Evolutionary conservation across 1,140 invertebrate genomes (phyloP).

Genomic region (Tachypleus tridentatus): DNA sequence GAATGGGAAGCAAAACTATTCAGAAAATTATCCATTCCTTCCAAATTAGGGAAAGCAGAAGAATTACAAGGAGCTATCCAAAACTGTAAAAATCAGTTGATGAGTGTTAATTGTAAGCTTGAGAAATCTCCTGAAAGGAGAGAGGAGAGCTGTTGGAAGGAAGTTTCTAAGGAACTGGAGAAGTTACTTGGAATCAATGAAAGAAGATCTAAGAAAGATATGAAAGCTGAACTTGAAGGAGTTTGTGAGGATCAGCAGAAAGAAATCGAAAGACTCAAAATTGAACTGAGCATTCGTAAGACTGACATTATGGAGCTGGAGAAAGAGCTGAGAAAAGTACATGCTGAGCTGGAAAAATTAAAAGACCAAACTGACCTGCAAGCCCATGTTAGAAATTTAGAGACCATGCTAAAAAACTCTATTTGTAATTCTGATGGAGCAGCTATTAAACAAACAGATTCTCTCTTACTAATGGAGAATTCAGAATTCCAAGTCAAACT

Average conservation of each 20-base stretch:
- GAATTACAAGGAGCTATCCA: too few relatives aligned
- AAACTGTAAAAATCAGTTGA: too few relatives aligned
- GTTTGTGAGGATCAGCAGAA: not conserved
- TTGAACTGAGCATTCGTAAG: not conserved
- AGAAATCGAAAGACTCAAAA: not conserved
- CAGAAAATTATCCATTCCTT: not conserved
- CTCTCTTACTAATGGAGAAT: too few relatives aligned
- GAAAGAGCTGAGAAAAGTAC: not conserved
- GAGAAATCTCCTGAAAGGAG: constrained; percentile 13
- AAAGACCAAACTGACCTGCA: not conserved
- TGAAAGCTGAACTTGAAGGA: not conserved
- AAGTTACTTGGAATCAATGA: too few relatives aligned
- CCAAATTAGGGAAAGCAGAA: not conserved
- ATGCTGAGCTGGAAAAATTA: not conserved
- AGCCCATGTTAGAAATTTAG: not conserved
- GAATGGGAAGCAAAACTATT: not conserved
- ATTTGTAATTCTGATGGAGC: too few relatives aligned
- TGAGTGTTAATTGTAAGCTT: not conserved
- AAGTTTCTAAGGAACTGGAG: constrained; percentile 13
- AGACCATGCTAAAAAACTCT: too few relatives aligned
- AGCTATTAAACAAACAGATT: too few relatives aligned
- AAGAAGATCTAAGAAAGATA: not conserved
- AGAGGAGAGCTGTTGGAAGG: constrained; percentile 15
- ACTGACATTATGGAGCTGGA: not conserved
- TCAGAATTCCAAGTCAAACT: too few relatives aligned